Percentiles rank a stretch among this genome's conserved stretches.
phyloP scores from a whole-genome alignment of 2,888 invertebrate genomes.

The Cantharis rustica region DNA sequence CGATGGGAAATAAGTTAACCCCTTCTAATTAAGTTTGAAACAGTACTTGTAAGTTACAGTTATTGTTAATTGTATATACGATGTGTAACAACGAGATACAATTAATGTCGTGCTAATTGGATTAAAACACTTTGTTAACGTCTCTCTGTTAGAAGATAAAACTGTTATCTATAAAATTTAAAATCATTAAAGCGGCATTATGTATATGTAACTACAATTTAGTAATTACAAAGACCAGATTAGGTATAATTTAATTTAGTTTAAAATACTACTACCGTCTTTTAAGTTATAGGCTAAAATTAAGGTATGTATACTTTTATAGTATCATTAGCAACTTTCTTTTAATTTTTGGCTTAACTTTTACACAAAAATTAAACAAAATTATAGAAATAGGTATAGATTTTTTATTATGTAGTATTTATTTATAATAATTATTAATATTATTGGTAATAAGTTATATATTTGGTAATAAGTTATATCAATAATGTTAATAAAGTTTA shows the following conservation, averaged over 20 bases:
- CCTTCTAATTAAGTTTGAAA: conserved; percentile 22
- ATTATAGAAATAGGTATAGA: too few species aligned
- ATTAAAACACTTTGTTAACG: conserved; percentile 30
- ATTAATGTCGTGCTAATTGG: conserved; percentile 36
- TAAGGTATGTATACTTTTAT: background rate
- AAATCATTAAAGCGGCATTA: background rate
- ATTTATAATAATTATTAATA: too few species aligned
- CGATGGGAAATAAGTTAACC: conserved; percentile 28
- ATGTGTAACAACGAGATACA: conserved; percentile 29
- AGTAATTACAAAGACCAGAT: background rate
- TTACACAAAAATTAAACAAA: too few species aligned
- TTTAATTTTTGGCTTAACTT: too few species aligned
- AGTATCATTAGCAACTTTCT: background rate
- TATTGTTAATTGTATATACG: conserved; percentile 43
- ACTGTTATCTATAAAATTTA: background rate
- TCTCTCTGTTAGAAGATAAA: background rate
- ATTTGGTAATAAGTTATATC: too few species aligned
- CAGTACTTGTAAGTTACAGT: conserved; percentile 38
- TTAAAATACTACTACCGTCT: background rate
- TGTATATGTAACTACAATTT: background rate
- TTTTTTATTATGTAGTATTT: too few species aligned
- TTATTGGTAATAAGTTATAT: too few species aligned
- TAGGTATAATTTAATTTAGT: background rate
- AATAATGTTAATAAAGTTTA: too few species aligned
- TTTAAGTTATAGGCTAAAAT: background rate